phyloP scores from a whole-genome alignment of 2,113 vertebrate species.

The Heterotis niloticus region DNA sequence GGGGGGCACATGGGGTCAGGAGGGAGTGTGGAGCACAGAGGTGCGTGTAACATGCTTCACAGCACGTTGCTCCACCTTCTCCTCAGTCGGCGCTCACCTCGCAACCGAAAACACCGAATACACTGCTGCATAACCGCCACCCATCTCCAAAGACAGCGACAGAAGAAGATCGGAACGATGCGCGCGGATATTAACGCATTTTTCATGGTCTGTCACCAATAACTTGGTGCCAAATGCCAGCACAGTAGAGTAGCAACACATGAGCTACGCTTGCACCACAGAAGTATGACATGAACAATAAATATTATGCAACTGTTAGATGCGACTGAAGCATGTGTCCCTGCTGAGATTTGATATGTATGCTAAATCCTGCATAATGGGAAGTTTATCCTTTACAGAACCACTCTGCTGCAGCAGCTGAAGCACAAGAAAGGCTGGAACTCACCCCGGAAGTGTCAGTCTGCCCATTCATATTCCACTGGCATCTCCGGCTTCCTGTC shows the following conservation, averaged over 20 bases:
- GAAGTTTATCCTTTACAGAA: neutral
- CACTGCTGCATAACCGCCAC: neutral
- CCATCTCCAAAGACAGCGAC: neutral
- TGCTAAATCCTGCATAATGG: too few relatives aligned
- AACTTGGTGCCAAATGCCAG: neutral
- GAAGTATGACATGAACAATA: neutral
- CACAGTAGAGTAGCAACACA: neutral
- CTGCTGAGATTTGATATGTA: too few relatives aligned
- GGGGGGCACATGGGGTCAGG: too few relatives aligned
- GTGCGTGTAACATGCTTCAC: too few relatives aligned
- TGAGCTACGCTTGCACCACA: neutral
- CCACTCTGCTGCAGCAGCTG: too few relatives aligned
- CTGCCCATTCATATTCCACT: neutral
- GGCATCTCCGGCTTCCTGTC: neutral
- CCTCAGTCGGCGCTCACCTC: neutral
- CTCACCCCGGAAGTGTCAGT: constrained; percentile 22
- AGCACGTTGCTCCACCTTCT: neutral
- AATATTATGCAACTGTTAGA: neutral
- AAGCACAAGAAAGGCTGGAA: constrained; percentile 8
- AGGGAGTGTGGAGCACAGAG: too few relatives aligned
- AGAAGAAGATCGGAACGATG: neutral
- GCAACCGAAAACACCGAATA: neutral
- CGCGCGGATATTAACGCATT: neutral
- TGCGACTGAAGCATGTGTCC: neutral
- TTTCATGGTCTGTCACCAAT: neutral